Evolutionary conservation across 2,888 invertebrate species (phyloP), one percentile per base, ranked within the genome.

Genomic region (Tachina lurida): DNA sequence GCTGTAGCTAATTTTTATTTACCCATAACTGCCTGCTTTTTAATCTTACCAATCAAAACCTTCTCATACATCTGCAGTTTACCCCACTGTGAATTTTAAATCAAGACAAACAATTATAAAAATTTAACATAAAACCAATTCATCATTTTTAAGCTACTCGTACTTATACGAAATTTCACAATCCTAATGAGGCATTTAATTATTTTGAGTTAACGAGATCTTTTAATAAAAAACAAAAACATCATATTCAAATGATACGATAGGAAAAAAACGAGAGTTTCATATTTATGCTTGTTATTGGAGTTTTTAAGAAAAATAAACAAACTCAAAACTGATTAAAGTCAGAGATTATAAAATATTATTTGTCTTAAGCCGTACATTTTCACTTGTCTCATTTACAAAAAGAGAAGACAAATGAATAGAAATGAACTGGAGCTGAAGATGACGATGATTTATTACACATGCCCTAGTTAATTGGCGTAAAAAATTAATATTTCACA

Each of bases 121-220:
- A 54, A 74, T 39, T 15, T 49, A 58, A 58, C 41, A 5, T 65
- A n/a, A 77, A 47, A 77, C 39, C 17, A 77, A 77, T 68, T 65
- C 49, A 77, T 77, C 60, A 77, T 68, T 60, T 22, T n/a, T 19
- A 41, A 43, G 17, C 13, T 47, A 9, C 5, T 60, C 22, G 3
- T 22, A 22, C 22, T 2, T 9, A 31, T 49, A 17, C 10, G 70
- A 68, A 74, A 81, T 70, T 74, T 78, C 81, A 79, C 65, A 82
- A 75, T 75, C 54, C 45, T 78, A 77, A 86, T 83, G 79, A 78
- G 79, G 65, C 85, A 49, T 79, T 83, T 86, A 79, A 86, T 83
- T 71, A 65, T 17, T 60, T 67, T 75, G 60, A 75, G 49, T 76
- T 68, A 82, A 85, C 39, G 19, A 77, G 67, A 47, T 67, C 47